Percentiles rank a stretch among this genome's conserved stretches.
Evolutionary conservation across 2,113 vertebrate species (phyloP).

Genomic region (Pseudorasbora parva): DNA sequence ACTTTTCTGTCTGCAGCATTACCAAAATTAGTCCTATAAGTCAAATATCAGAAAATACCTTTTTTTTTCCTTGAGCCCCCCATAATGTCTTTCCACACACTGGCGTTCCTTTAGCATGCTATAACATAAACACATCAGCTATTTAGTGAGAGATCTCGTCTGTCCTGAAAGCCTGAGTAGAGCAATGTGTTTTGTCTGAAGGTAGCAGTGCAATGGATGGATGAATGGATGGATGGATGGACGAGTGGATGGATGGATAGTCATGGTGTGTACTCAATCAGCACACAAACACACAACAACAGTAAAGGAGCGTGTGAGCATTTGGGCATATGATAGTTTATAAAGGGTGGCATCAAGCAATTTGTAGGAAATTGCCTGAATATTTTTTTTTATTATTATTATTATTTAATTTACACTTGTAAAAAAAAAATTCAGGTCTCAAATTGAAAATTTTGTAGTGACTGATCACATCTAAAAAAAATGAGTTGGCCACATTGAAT

Average conservation of each 20-base stretch:
- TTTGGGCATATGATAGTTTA: slow-evolving; percentile 12
- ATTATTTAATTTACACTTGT: too few species aligned
- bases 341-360: background rate
- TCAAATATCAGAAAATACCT: background rate
- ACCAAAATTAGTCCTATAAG: background rate
- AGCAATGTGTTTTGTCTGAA: slow-evolving; percentile 43
- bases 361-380: background rate
- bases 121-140: slow-evolving; percentile 23
- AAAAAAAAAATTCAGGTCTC: too few species aligned
- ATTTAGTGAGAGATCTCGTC: slow-evolving; percentile 42
- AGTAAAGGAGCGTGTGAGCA: background rate
- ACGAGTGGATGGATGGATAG: too few species aligned
- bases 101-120: background rate
- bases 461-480: too few species aligned
- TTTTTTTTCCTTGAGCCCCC: background rate
- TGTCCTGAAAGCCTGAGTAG: slow-evolving; percentile 23
- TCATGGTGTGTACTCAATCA: background rate
- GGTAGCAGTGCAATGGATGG: slow-evolving; percentile 22
- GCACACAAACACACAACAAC: background rate
- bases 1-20: background rate
- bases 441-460: too few species aligned
- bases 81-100: background rate
- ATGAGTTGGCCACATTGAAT: too few species aligned
- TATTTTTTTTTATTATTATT: too few species aligned
- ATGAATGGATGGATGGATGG: too few species aligned